Base-by-base conservation (phyloP, 2,113 vertebrate species). In the Genyomyrus donnyi region DNA sequence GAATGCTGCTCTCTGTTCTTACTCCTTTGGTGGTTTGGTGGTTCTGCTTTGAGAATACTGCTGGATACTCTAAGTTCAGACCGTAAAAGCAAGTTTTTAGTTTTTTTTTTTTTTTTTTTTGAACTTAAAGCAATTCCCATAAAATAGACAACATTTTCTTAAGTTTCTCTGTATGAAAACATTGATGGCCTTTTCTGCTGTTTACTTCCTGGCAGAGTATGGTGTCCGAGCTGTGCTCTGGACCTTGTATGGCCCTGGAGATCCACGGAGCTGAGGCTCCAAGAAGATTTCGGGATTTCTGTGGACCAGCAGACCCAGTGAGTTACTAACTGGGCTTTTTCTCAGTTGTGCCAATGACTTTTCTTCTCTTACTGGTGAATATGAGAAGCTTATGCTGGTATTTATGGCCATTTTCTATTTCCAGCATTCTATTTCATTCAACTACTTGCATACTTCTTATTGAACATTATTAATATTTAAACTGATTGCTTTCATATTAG, bases 291-390 rank as follows among this genome's bases (percentile, higher is more conserved):
- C 96, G 98, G 93, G 96, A 97, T 50, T 97, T 98, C 93, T 99
- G 98, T 91, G 98, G 98, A 19, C 98, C 98, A 39, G 95, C 96
- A 35, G 98, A 99, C 92, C 98, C 98, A 87, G 98, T 99, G 96
- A 99, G 98, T 98, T 56, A 89, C 48, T 89, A 89, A 50, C 27
- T 85, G 19, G 84, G 17, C 10, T 42, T 58, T 46, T 58, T 39
- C 56, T 66, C 62, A 66, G 9, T 66, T 27, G n/a, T 27, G n/a
- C 62, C n/a, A 27, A 27, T 27, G 9, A 27, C n/a, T 66, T 13
- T 66, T 66, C n/a, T 31, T 70, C 62, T 13, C 10, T 11, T 31
- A 70, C n/a, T 70, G 62, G 10, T 70, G 9, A 80, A 80, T 42
- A 80, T 19, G 31, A 80, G 5, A 39, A 80, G 35, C 31, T 2